Evolutionary conservation across 2,797 vertebrate species (phyloP).

Genomic region (Gastrophryne carolinensis): DNA sequence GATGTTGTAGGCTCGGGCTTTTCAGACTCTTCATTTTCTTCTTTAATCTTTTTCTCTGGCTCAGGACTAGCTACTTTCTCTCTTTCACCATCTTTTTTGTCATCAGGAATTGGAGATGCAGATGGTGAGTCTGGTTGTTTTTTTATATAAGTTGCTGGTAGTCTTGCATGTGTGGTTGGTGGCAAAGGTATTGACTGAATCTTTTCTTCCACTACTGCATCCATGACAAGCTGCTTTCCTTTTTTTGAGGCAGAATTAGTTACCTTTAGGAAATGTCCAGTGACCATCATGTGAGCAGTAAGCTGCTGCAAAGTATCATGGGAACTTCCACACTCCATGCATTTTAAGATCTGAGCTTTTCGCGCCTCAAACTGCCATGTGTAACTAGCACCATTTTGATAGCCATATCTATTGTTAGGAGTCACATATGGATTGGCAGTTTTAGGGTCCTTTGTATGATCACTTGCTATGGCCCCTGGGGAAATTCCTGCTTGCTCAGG

Average conservation of each 20-base stretch:
- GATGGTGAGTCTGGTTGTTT: conserved; percentile 82
- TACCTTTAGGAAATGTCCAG: conserved; percentile 96
- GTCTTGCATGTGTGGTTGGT: conserved; percentile 84
- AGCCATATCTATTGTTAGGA: conserved; percentile 95
- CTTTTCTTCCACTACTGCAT: conserved; percentile 91
- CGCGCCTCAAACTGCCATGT: conserved; percentile 98
- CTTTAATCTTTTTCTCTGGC: conserved; percentile 84
- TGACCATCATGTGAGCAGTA: conserved; percentile 99
- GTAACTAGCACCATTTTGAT: conserved; percentile 98
- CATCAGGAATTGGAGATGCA: conserved; percentile 71
- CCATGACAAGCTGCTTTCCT: conserved; percentile 92
- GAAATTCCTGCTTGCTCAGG: conserved; percentile 83
- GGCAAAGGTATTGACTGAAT: conserved; percentile 95
- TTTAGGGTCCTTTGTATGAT: conserved; percentile 90
- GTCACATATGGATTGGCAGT: conserved; percentile 91
- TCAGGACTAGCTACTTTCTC: conserved; percentile 68
- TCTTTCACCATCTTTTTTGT: conserved; percentile 77
- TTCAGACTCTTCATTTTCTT: conserved; percentile 85
- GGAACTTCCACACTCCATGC: conserved; percentile 98
- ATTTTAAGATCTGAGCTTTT: conserved; percentile 97
- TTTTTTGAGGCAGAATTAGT: conserved; percentile 97
- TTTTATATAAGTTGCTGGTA: conserved; percentile 80
- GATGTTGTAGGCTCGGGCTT: conserved; percentile 74
- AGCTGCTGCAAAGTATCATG: conserved; percentile 97
- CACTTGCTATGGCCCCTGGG: conserved; percentile 69